Evolutionary conservation across 2,888 invertebrate genomes (phyloP).

Genomic region (Plagiodera versicolora): DNA sequence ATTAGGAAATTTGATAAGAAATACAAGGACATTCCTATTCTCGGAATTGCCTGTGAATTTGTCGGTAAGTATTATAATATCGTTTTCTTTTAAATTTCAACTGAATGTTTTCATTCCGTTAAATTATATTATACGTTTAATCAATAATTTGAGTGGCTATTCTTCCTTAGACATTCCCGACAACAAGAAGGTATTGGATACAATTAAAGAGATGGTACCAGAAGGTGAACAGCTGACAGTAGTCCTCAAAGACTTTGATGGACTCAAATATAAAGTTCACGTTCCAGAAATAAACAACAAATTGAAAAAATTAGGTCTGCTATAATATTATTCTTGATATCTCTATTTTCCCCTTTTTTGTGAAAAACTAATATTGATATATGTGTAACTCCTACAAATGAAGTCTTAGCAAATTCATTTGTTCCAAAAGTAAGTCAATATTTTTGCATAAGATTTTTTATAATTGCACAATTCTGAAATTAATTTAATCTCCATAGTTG

Average conservation of each 20-base stretch:
- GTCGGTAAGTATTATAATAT: constrained; percentile 35
- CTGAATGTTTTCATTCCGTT: no score
- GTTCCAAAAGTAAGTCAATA: no score
- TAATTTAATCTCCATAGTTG: no score
- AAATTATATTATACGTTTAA: no score
- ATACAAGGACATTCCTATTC: constrained; percentile 35
- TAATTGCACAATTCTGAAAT: no score
- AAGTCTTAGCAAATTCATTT: no score
- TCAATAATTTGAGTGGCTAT: no score
- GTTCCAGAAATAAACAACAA: constrained; percentile 35
- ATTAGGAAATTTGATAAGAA: constrained; percentile 41
- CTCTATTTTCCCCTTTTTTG: neutral
- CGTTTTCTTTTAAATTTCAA: no score
- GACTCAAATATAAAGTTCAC: constrained; percentile 33
- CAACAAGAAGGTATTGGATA: constrained; percentile 20
- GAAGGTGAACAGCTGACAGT: constrained; percentile 33
- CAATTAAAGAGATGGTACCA: constrained; percentile 26
- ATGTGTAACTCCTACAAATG: no score
- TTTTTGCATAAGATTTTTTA: no score
- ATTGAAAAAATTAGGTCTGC: constrained; percentile 28
- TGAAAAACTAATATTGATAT: no score
- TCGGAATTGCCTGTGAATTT: constrained; percentile 36
- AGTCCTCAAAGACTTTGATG: constrained; percentile 23
- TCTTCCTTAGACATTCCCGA: constrained; percentile 35
- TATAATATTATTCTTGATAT: neutral